Evolutionary conservation across 2,888 invertebrate genomes (phyloP).

Genomic region (Odontothrips loti): DNA sequence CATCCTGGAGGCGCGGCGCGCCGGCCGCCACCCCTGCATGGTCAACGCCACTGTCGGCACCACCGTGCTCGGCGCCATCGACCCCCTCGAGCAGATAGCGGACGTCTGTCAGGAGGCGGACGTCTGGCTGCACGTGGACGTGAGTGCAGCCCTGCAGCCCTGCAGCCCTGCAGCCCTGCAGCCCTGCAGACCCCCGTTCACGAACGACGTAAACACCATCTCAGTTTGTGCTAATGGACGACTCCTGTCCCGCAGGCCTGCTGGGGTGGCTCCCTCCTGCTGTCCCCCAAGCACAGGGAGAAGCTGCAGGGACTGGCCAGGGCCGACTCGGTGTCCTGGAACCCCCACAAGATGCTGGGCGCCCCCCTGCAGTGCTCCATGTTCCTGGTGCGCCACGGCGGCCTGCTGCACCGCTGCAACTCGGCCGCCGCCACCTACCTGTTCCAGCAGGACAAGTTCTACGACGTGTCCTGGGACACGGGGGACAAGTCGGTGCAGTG

Average conservation of each 20-base stretch:
- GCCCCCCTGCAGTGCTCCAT: conserved; percentile 73
- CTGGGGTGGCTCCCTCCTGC: conserved; percentile 70
- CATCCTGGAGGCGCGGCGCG: conserved; percentile 50
- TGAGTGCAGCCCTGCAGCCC: conserved; percentile 46
- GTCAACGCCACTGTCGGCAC: conserved; percentile 76
- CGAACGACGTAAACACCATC: too few relatives aligned
- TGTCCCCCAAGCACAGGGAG: conserved; percentile 60
- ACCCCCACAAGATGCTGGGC: conserved; percentile 81
- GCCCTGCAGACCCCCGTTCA: too few relatives aligned
- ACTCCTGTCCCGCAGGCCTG: conserved; percentile 58
- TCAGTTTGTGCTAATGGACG: background rate
- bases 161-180: too few relatives aligned
- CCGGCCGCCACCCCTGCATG: conserved; percentile 59
- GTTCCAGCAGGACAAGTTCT: conserved; percentile 81
- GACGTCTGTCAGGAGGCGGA: conserved; percentile 62
- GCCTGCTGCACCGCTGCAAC: conserved; percentile 61
- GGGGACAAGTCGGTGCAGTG: conserved; percentile 89
- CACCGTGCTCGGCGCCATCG: conserved; percentile 79
- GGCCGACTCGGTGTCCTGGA: conserved; percentile 76
- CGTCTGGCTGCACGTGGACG: conserved; percentile 81
- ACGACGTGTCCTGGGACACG: conserved; percentile 71
- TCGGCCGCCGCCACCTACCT: conserved; percentile 69
- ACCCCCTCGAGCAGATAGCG: conserved; percentile 64
- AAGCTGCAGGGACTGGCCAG: conserved; percentile 62
- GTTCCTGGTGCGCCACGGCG: conserved; percentile 56